These are phyloP conservation scores for Cecropterus lyciades DNA, from an alignment of 1,140 invertebrate species.

Conservation along the genomic window DNA sequence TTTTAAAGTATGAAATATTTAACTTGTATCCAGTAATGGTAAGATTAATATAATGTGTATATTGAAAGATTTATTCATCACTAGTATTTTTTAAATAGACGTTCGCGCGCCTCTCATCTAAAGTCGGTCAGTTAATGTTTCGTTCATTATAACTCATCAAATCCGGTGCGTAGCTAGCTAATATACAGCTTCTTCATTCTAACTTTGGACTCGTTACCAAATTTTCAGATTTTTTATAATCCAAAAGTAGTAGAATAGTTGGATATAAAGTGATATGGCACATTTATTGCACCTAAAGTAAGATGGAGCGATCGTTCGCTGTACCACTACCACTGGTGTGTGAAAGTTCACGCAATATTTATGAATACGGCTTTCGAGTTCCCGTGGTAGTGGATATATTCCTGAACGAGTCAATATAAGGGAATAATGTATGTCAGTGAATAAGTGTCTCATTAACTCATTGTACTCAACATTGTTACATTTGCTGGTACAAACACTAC, in stretches of 20 bases:
- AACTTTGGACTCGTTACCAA: slow-evolving; percentile 40
- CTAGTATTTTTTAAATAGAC: background rate
- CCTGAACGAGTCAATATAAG: slow-evolving; percentile 40
- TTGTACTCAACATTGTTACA: slow-evolving; percentile 40
- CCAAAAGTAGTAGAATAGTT: slow-evolving; percentile 53
- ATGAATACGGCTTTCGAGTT: slow-evolving; percentile 37
- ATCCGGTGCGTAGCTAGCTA: slow-evolving; percentile 45
- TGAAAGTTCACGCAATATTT: slow-evolving; percentile 38
- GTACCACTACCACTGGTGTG: slow-evolving; percentile 41
- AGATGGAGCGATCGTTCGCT: slow-evolving; percentile 38
- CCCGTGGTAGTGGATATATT: slow-evolving; percentile 41
- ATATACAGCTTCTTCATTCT: slow-evolving; percentile 36
- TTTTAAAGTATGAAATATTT: background rate
- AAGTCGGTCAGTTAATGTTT: slow-evolving; percentile 23
- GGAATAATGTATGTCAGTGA: slow-evolving; percentile 12
- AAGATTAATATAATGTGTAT: slow-evolving; percentile 1
- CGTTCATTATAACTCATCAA: slow-evolving; percentile 32
- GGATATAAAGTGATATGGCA: slow-evolving; percentile 51
- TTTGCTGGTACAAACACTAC: slow-evolving; percentile 45
- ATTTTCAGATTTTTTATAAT: slow-evolving; percentile 44
- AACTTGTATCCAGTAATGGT: background rate
- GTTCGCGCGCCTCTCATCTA: slow-evolving; percentile 1
- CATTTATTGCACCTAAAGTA: slow-evolving; percentile 54
- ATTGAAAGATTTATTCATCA: background rate
- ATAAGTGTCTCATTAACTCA: slow-evolving; percentile 32